Conservation (phyloP, 2,797 vertebrate genomes). For the Poliocrania exsul region DNA sequence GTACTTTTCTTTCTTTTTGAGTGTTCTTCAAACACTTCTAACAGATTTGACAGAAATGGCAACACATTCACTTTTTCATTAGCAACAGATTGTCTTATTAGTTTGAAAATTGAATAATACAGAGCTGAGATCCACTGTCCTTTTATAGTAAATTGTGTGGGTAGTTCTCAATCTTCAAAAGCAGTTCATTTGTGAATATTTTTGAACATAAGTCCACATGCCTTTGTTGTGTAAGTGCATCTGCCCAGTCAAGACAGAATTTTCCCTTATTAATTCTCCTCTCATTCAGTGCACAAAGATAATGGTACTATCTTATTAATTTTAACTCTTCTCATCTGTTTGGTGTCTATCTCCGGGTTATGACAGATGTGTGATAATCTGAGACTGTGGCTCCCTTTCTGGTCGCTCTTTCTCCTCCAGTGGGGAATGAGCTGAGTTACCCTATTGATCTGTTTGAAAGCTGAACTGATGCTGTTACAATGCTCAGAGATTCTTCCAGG, state of each 20-base stretch:
- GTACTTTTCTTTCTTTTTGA: neutral
- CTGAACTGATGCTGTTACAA: neutral
- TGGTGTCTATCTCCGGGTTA: neutral
- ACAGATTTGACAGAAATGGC: neutral
- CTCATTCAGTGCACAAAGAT: neutral
- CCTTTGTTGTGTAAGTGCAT: neutral
- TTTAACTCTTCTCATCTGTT: neutral
- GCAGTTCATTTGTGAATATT: neutral
- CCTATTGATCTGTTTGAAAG: neutral
- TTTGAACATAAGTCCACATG: neutral
- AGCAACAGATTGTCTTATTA: constrained; percentile 24
- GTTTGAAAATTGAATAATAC: neutral
- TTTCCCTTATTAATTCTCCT: neutral
- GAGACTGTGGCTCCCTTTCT: neutral
- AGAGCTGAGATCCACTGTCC: neutral
- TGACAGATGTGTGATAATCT: neutral
- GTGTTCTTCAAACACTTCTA: neutral
- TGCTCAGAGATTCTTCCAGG: neutral
- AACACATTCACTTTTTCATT: constrained; percentile 19
- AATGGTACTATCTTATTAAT: neutral
- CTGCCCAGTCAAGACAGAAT: neutral
- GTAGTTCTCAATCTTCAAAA: neutral
- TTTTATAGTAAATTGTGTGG: constrained; percentile 3
- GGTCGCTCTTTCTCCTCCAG: neutral
- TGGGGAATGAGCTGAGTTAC: neutral